Evolutionary conservation across 2,797 vertebrate genomes (phyloP), one percentile per base, ranked within the genome.

Genomic region (Allobates femoralis): DNA sequence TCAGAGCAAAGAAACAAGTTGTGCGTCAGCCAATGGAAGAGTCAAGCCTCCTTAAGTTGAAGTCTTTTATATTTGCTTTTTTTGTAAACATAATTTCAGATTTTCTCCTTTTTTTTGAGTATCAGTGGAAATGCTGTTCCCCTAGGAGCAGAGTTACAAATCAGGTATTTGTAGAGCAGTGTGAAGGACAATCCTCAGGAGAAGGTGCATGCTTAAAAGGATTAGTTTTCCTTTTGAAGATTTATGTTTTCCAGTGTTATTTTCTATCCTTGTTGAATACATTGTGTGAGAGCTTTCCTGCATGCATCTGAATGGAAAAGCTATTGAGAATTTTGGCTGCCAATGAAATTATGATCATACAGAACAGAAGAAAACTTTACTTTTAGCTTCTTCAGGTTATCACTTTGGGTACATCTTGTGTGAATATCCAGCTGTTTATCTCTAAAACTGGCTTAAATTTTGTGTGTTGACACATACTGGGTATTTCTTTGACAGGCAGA

Each of bases 221-320:
- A 79, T 87, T 87, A 87, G 81, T 64, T 84, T 79, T 84, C 67
- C 78, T 76, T 84, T 87, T 87, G 81, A 87, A 87, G 86, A 87
- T 83, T 87, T 83, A 56, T 79, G 86, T 83, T 79, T 83, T 81
- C 78, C 53, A 73, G 32, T 50, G 16, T 85, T 86, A 71, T 71
- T 69, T 77, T 50, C 41, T 58, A 58, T 32, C 28, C 56, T 73
- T 32, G n/a, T 60, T 71, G 37, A 58, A 66, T 77, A 51, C 74
- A 83, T 87, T 78, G 71, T 67, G 58, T 79, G 26, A 77, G 34
- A 84, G 73, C 11, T 74, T 73, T 81, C 53, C 73, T 83, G 75
- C 37, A 82, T 71, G 80, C 80, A 78, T 53, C 26, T 23, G 81
- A 64, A 55, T 41, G 28, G 5, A 46, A 87, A 37, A 79, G 64